These are phyloP conservation scores for Tokudaia muenninki DNA, from an alignment of 2,797 vertebrate genomes.

Conservation along the genomic window DNA sequence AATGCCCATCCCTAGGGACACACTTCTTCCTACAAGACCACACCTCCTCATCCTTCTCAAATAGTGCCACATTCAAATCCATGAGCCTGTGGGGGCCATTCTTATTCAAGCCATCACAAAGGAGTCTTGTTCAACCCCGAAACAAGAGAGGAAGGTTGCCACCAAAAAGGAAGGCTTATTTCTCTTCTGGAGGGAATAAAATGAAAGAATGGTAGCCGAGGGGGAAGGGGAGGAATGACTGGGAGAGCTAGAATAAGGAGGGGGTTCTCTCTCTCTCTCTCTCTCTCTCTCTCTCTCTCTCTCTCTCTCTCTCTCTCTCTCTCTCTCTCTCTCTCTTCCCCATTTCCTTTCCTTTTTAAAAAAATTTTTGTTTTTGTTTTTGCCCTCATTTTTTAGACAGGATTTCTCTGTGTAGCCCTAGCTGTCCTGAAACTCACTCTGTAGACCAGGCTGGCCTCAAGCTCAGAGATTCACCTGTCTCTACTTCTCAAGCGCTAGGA, in stretches of 20 bases:
- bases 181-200: not conserved
- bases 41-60: not conserved
- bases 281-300: not conserved
- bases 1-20: not conserved
- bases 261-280: not conserved
- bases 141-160: not conserved
- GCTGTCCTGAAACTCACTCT: not conserved
- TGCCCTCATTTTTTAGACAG: too few species aligned
- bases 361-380: not conserved
- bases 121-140: not conserved
- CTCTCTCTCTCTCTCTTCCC: not conserved
- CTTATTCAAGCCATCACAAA: not conserved
- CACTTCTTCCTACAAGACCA: not conserved
- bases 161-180: not conserved
- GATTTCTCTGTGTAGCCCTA: not conserved
- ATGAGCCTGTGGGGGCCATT: too few species aligned
- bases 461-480: not conserved
- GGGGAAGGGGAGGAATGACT: fast-evolving
- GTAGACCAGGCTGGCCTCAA: not conserved
- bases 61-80: not conserved
- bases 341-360: not conserved
- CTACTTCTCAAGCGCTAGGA: not conserved
- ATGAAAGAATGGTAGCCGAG: not conserved
- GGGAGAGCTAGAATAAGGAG: too few species aligned
- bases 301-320: not conserved